phyloP scores from a whole-genome alignment of 2,797 vertebrate species.

The Gambusia yucatana region DNA sequence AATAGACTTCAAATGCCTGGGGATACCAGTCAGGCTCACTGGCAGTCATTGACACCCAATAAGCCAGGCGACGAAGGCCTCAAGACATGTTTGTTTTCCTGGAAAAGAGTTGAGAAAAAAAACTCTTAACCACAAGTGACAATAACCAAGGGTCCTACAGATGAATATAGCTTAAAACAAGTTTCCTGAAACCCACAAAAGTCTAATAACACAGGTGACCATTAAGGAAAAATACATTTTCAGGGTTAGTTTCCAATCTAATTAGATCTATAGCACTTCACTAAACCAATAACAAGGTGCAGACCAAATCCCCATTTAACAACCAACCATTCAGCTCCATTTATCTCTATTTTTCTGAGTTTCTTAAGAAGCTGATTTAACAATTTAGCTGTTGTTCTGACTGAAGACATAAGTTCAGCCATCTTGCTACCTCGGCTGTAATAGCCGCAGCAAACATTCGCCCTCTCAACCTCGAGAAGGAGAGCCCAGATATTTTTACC shows the following conservation, averaged over 20 bases:
- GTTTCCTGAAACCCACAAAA: background rate
- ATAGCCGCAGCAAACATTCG: conserved; percentile 46
- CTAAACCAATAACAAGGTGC: background rate
- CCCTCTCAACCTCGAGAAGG: conserved; percentile 19
- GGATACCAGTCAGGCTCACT: conserved; percentile 43
- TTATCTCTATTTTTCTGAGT: background rate
- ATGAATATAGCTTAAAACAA: background rate
- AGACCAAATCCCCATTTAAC: too few species aligned
- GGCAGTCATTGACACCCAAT: conserved; percentile 53
- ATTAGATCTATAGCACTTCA: background rate
- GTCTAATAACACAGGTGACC: background rate
- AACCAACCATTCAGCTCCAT: background rate
- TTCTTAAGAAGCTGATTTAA: too few species aligned
- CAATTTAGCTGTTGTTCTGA: too few species aligned
- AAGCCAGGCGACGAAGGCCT: conserved; percentile 13
- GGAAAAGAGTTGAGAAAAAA: conserved; percentile 7
- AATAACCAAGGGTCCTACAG: background rate
- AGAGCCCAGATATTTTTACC: conserved; percentile 44
- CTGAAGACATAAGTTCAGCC: background rate
- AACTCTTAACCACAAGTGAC: conserved; percentile 15
- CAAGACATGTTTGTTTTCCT: conserved; percentile 25
- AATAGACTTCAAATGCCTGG: conserved; percentile 53
- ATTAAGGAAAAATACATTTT: background rate
- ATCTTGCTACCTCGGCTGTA: conserved; percentile 1
- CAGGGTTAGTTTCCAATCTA: background rate